Percentiles rank a stretch among this genome's conserved stretches.
Conservation (phyloP, 2,888 invertebrate genomes). For the Oegoconia quadripuncta region DNA sequence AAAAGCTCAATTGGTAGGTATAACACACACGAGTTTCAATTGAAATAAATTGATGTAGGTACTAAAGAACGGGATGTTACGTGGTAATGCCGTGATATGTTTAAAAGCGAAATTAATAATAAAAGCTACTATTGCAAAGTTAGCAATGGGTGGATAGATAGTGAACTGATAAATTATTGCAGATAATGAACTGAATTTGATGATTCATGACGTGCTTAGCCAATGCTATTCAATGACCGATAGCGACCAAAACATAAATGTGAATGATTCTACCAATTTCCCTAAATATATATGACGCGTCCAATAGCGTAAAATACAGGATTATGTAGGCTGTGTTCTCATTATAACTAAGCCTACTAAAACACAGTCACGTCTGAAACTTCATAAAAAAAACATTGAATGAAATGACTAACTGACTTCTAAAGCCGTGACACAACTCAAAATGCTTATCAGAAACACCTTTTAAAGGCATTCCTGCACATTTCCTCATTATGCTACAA, state of each 20-base stretch:
- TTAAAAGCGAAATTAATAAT: not conserved
- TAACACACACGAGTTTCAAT: constrained; percentile 41
- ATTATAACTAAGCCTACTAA: not conserved
- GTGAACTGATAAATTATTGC: too few relatives aligned
- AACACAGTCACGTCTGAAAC: not conserved
- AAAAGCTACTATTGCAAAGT: too few relatives aligned
- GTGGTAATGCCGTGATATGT: too few relatives aligned
- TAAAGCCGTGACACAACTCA: not conserved
- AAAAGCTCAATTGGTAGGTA: constrained; percentile 44
- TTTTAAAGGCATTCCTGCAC: constrained; percentile 9
- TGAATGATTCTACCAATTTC: too few relatives aligned
- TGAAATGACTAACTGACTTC: constrained; percentile 2
- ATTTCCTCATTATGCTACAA: constrained; percentile 2
- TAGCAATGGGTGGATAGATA: too few relatives aligned
- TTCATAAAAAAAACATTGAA: not conserved
- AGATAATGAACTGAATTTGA: not conserved
- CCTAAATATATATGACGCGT: too few relatives aligned
- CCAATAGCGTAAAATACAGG: too few relatives aligned
- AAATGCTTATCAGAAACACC: constrained; percentile 6
- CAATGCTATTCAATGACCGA: too few relatives aligned
- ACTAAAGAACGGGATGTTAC: constrained; percentile 9
- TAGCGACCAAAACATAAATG: too few relatives aligned
- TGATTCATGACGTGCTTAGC: too few relatives aligned
- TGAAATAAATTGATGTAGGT: constrained; percentile 55
- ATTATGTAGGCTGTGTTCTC: too few relatives aligned